Base-by-base conservation (phyloP, 2,888 invertebrate genomes). In the Lasioglossum calceatum region DNA sequence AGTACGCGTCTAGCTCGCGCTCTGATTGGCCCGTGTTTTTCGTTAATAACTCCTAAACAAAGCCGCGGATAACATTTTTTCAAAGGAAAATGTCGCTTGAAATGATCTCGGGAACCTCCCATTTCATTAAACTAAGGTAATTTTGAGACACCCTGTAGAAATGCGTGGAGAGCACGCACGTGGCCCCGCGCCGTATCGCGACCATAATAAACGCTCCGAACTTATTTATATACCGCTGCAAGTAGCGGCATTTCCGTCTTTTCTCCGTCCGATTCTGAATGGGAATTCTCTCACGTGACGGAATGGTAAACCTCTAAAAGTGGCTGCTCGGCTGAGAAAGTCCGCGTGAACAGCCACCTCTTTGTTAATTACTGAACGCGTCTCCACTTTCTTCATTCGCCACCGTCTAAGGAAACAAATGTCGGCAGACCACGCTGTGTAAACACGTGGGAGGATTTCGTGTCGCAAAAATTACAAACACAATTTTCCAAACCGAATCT, bases 181-280 rank as follows among this genome's bases (percentile, higher is more conserved):
- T 89, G 89, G 88, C 75, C 42, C 2, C 19, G 88, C 75, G 44
- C 2, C 19, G 72, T 44, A 64, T 79, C 79, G 73, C 71, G 76
- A 36, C 61, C 87, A 89, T 90, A 91, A 89, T 91, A 92, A 91
- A 92, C 90, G 44, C 75, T 75, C 39, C 39, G 72, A 84, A 85
- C 89, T 16, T 92, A 92, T 92, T 92, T 90, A 91, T 76, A 88
- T 85, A 87, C 81, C 85, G 87, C 86, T 86, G 82, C 32, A 4
- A 64, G 64, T 19, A 64, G 86, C 85, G 85, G 89, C 86, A 91
- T 89, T 88, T 91, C 88, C 87, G 85, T 87, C 88, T 88, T 88
- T 88, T 78, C 80, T 77, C 54, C 27, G 71, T 81, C 58, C 71
- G 76, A 80, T 81, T 84, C 82, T 12, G 83, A 81, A 82, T 83